Evolutionary conservation across 2,113 vertebrate genomes (phyloP).

Genomic region (Balaeniceps rex): DNA sequence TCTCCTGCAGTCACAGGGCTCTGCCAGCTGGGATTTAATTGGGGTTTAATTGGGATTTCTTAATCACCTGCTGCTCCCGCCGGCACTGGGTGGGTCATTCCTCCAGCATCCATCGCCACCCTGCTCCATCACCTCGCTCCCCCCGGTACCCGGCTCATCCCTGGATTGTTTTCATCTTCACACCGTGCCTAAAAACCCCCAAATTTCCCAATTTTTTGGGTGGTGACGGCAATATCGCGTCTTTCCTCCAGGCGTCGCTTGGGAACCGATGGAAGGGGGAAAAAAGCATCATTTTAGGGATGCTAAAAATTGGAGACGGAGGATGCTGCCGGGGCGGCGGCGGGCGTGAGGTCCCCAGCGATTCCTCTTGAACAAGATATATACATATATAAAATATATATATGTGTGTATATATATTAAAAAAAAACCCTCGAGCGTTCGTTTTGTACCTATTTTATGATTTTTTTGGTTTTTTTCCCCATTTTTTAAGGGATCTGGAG

Average conservation of each 20-base stretch:
- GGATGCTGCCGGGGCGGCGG: accelerated
- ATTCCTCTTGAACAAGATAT: slow-evolving; percentile 9
- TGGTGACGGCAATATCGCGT: accelerated
- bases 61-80: background rate
- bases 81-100: background rate
- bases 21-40: background rate
- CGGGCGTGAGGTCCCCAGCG: background rate
- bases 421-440: accelerated
- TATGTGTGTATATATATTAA: background rate
- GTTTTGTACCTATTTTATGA: background rate
- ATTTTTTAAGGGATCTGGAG: background rate
- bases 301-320: background rate
- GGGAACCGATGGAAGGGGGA: accelerated
- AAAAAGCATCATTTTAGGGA: background rate
- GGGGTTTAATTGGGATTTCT: background rate
- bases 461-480: background rate
- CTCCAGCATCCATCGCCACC: background rate
- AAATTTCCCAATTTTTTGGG: background rate
- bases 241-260: background rate
- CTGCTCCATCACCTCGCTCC: accelerated
- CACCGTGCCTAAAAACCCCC: accelerated
- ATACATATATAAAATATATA: background rate
- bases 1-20: background rate
- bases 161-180: background rate
- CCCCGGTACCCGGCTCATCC: background rate